Percentiles rank a stretch among this genome's conserved stretches.
These are phyloP conservation scores for Camptogramma bilineatum DNA, from an alignment of 2,888 invertebrate genomes.

Conservation along the genomic window DNA sequence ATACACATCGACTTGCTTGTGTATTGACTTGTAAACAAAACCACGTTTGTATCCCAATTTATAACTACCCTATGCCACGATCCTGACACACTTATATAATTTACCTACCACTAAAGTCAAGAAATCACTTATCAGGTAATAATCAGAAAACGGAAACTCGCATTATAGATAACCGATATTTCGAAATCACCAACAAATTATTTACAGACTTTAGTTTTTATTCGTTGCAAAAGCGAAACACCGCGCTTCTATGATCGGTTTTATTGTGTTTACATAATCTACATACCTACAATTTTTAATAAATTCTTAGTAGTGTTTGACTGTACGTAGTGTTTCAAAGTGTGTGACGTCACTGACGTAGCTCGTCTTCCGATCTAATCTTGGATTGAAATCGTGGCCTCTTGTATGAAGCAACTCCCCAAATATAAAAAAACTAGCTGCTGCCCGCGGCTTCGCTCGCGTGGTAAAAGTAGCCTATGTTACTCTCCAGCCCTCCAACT, in stretches of 20 bases:
- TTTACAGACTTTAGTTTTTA: constrained; percentile 28
- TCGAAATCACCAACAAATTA: constrained; percentile 51
- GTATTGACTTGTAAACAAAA: no score
- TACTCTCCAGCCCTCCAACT: no score
- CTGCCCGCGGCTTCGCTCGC: no score
- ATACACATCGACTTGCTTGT: no score
- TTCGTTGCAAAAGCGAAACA: background rate
- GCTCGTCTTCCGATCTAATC: background rate
- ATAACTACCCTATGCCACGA: no score
- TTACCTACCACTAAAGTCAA: background rate
- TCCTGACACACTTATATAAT: no score
- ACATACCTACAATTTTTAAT: no score
- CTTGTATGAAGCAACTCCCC: background rate
- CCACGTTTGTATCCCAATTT: no score
- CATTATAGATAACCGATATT: constrained; percentile 55
- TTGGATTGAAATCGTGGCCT: background rate
- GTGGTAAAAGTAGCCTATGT: no score
- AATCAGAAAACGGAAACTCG: constrained; percentile 8
- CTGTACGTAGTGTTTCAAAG: background rate
- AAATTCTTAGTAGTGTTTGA: background rate
- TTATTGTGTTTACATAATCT: background rate
- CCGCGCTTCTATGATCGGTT: background rate
- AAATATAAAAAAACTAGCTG: background rate
- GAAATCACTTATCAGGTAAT: background rate
- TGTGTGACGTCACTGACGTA: background rate